A percentile compares a stretch with the other conserved stretches of the same genome.
Evolutionary conservation across 2,113 vertebrate species (phyloP).

Genomic region (Oreamnos americanus): DNA sequence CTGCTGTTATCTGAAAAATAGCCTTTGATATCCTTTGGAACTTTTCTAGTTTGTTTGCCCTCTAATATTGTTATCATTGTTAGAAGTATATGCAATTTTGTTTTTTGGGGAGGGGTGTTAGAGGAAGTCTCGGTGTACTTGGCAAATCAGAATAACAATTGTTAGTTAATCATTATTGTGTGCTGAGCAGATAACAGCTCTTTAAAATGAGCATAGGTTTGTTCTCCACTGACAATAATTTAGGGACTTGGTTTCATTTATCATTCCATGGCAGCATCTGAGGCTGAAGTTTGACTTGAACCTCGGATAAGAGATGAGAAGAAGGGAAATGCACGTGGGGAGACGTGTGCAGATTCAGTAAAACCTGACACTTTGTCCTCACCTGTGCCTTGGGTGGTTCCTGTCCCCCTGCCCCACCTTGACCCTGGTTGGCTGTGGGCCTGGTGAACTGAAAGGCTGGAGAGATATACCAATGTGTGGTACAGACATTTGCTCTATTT

Average conservation of each 20-base stretch:
- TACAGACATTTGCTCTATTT: neutral
- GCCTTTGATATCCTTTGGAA: neutral
- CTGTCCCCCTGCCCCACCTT: too few relatives aligned
- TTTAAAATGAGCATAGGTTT: neutral
- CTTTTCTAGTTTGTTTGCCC: constrained; percentile 10
- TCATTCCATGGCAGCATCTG: neutral
- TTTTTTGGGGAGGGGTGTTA: neutral
- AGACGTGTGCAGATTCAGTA: neutral
- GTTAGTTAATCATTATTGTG: neutral
- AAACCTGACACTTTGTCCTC: neutral
- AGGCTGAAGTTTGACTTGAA: neutral
- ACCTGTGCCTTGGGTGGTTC: neutral
- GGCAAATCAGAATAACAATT: neutral
- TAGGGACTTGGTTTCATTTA: neutral
- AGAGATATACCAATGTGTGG: neutral
- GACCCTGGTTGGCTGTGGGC: neutral
- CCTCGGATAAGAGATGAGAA: neutral
- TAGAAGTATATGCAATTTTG: neutral
- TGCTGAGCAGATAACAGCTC: neutral
- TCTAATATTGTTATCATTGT: constrained; percentile 26
- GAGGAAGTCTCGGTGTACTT: neutral
- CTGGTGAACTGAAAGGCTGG: neutral
- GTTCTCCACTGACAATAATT: neutral
- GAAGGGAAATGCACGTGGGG: neutral
- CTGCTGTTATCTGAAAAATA: constrained; percentile 1